Conservation (phyloP, 2,888 invertebrate species). For the Chymomyza procnemis region DNA sequence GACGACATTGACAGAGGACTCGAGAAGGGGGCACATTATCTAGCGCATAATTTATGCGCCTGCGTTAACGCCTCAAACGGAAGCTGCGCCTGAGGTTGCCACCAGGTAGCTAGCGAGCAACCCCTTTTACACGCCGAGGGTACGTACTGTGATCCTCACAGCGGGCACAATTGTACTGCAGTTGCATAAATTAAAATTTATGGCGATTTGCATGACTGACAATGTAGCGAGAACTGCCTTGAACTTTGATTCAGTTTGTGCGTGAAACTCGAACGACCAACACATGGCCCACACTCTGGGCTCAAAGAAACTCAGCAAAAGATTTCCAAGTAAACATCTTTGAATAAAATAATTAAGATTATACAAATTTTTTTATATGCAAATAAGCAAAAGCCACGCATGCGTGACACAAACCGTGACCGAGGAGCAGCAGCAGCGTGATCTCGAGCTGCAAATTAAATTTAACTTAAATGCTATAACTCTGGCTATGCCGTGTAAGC, state of each 20-base stretch:
- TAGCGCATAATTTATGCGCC: conserved; percentile 73
- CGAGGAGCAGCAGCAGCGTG: neutral
- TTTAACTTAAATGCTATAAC: neutral
- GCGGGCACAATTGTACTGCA: neutral
- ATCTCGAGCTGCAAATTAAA: neutral
- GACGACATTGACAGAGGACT: conserved; percentile 34
- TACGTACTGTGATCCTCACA: neutral
- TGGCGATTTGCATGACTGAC: conserved; percentile 71
- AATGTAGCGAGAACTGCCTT: neutral
- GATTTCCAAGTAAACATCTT: neutral
- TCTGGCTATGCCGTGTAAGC: neutral
- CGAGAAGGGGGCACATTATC: conserved; percentile 3
- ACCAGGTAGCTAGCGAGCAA: conserved; percentile 8
- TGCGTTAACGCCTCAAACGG: conserved; percentile 69
- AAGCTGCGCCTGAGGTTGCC: conserved; percentile 7
- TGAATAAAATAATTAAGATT: neutral
- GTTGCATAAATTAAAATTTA: conserved; percentile 75
- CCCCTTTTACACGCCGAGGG: conserved; percentile 3
- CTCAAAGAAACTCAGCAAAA: neutral
- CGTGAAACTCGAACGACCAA: conserved; percentile 57
- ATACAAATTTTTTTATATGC: neutral
- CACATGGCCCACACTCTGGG: no score
- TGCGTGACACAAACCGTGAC: conserved; percentile 41
- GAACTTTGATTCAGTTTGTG: conserved; percentile 50
- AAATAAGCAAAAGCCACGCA: conserved; percentile 41